Percentiles rank a stretch among this genome's conserved stretches.
Conservation (phyloP, 1,140 invertebrate genomes). For the Orius insidiosus region DNA sequence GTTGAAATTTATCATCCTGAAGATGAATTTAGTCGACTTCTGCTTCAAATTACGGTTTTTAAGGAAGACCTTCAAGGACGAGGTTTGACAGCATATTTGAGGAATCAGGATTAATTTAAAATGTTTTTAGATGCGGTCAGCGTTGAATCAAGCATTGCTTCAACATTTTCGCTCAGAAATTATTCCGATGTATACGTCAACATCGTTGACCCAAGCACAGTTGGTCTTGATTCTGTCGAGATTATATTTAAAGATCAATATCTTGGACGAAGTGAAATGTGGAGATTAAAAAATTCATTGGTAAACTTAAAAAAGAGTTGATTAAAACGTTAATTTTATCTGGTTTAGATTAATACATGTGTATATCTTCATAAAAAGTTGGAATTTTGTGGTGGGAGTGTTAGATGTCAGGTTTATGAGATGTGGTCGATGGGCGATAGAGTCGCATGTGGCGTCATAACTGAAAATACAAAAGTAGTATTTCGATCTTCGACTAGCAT, state of each 20-base stretch:
- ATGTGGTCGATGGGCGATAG: constrained; percentile 93
- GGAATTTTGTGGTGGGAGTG: constrained; percentile 69
- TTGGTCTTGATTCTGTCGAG: constrained; percentile 90
- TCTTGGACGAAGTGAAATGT: constrained; percentile 96
- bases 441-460: constrained; percentile 88
- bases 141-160: constrained; percentile 76
- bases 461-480: constrained; percentile 85
- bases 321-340: background rate
- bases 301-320: constrained; percentile 31
- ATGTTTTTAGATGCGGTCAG: constrained; percentile 62
- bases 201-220: constrained; percentile 59
- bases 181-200: constrained; percentile 69
- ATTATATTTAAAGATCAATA: constrained; percentile 97
- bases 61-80: constrained; percentile 45
- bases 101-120: constrained; percentile 6
- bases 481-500: constrained; percentile 93
- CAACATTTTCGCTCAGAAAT: constrained; percentile 64
- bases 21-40: constrained; percentile 52
- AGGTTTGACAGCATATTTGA: background rate
- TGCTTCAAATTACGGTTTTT: constrained; percentile 66
- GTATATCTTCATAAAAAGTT: constrained; percentile 93
- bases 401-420: constrained; percentile 76
- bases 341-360: constrained; percentile 75
- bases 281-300: constrained; percentile 81
- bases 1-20: constrained; percentile 84